These are phyloP conservation scores for Thermophis baileyi DNA, from an alignment of 2,113 vertebrate genomes.

Conservation along the genomic window DNA sequence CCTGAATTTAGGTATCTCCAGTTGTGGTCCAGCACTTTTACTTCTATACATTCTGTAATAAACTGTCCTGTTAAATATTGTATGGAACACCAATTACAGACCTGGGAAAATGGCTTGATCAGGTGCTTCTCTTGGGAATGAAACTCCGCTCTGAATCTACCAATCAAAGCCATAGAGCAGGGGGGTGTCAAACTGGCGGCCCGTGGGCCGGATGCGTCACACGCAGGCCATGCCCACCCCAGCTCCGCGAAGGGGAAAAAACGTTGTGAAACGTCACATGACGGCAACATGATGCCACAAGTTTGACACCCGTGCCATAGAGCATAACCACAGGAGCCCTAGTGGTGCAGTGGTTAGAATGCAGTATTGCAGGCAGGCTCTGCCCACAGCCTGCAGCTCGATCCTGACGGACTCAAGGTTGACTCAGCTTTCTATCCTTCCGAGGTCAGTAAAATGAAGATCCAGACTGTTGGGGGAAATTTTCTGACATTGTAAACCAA, in stretches of 20 bases:
- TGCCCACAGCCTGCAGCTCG: neutral
- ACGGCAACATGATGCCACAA: no score
- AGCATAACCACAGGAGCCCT: neutral
- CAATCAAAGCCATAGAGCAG: neutral
- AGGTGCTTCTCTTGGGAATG: neutral
- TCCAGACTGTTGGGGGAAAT: neutral
- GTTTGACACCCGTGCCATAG: no score
- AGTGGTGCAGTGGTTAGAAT: neutral
- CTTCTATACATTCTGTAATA: neutral
- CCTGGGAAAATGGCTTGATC: neutral
- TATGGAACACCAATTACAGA: neutral
- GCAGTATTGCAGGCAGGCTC: neutral
- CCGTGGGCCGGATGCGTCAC: no score
- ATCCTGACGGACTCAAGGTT: neutral
- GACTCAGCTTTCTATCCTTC: neutral
- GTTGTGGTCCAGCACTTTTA: neutral
- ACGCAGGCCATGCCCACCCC: no score
- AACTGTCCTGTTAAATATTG: neutral
- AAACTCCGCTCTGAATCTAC: neutral
- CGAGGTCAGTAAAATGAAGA: neutral
- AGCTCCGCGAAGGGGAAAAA: no score
- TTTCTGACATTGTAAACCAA: neutral
- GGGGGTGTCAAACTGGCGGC: no score
- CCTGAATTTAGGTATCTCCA: neutral
- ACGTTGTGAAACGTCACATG: no score